Evolutionary conservation across 2,888 invertebrate genomes (phyloP), one percentile per base, ranked within the genome.

Genomic region (Trissonchulus latispiculum): DNA sequence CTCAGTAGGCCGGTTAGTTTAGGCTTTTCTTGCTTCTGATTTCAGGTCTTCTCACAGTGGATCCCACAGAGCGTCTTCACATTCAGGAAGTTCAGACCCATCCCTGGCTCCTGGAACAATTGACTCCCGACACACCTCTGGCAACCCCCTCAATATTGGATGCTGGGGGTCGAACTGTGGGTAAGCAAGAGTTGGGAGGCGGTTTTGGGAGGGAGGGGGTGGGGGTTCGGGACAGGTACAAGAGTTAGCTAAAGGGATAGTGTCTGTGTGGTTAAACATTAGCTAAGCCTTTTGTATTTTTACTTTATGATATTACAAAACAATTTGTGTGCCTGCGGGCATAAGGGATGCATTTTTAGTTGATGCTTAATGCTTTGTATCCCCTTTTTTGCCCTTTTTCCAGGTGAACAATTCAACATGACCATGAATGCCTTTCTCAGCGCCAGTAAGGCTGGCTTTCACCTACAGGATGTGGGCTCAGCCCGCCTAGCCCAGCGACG

Each of bases 11-110:
- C 59, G 28, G 28, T 23, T 23, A 59, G 59, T 28, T 59, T 59
- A 59, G 23, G 28, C 28, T 59, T 59, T 59, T 59, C 23, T 59
- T 23, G 23, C 33, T 18, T n/a, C 15, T 64, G 15, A n/a, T 33
- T 76, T 3, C 79, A 87, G 90, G 91, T 0, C 85, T 95, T 73
- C 85, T 95, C 70, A 90, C 90, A 0, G 90, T 92, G 2, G 90
- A 93, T 80, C 90, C 92, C 0, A 85, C 86, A 64, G 86, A 88
- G 74, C 86, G 94, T 70, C 85, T 91, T 76, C 88, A 89, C 1
- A 89, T 91, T 83, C 81, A 83, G 32, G 89, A 90, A 75, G 85
- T 94, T 73, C 84, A 88, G 18, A 84, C 84, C n/a, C 89, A 90
- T 81, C 85, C 87, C 35, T 91, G 91, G 91, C 83, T 91, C 66